Evolutionary conservation across 2,888 invertebrate species (phyloP).

Genomic region (Scaeva pyrastri): DNA sequence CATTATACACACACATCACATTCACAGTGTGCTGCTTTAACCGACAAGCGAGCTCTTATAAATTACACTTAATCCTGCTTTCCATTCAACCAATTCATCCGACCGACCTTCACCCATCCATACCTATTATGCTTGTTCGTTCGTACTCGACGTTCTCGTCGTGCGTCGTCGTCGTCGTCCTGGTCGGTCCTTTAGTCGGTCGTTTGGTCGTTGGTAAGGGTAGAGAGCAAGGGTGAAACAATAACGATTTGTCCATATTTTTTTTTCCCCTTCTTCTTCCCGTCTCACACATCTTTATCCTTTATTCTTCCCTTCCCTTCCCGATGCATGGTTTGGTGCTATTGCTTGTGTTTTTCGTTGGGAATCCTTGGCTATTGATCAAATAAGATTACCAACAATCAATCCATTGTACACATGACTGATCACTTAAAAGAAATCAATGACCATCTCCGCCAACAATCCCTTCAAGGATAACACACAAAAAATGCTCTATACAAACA

Average conservation of each 20-base stretch:
- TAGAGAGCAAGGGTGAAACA: constrained; percentile 40
- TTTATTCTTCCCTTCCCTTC: neutral
- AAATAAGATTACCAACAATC: constrained; percentile 79
- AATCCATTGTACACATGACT: constrained; percentile 78
- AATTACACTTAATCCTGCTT: constrained; percentile 73
- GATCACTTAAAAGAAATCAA: constrained; percentile 78
- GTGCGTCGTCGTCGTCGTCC: neutral
- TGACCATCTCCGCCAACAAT: constrained; percentile 73
- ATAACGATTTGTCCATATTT: constrained; percentile 55
- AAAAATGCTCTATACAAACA: constrained; percentile 45
- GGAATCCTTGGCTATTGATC: constrained; percentile 77
- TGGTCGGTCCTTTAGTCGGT: too few species aligned
- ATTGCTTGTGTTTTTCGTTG: constrained; percentile 37
- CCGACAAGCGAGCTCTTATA: constrained; percentile 61
- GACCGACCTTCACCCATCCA: constrained; percentile 49
- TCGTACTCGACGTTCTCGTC: too few species aligned
- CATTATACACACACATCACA: neutral
- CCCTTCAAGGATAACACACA: constrained; percentile 13
- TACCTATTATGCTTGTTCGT: neutral
- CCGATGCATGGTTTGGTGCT: neutral
- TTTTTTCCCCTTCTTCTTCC: neutral
- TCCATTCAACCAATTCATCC: constrained; percentile 65
- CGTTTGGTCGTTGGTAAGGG: neutral
- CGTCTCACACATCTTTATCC: neutral
- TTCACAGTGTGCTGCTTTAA: neutral